phyloP scores from a whole-genome alignment of 2,797 vertebrate species.

The Ispidina lecontei region DNA sequence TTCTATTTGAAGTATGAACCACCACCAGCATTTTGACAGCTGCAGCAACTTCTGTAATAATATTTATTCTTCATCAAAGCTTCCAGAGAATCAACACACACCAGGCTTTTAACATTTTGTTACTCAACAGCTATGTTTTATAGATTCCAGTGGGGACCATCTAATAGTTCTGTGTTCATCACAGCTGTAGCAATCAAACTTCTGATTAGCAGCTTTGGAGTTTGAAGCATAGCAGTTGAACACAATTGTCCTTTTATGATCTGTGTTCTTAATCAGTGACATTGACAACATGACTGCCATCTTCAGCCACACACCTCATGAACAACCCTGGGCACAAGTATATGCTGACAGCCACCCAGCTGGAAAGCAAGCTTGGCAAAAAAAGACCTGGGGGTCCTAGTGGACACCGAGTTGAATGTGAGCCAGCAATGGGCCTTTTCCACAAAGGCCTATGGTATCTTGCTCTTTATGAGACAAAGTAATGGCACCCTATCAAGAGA shows the following conservation, averaged over 20 bases:
- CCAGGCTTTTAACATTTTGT: neutral
- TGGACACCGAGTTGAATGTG: neutral
- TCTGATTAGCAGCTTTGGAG: neutral
- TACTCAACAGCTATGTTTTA: neutral
- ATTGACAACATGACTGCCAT: neutral
- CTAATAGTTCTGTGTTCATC: neutral
- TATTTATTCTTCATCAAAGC: conserved; percentile 30
- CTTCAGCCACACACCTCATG: neutral
- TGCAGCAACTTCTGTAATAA: conserved; percentile 25
- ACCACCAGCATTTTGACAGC: conserved; percentile 22
- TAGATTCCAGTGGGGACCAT: neutral
- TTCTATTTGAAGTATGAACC: conserved; percentile 32
- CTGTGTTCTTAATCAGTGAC: neutral
- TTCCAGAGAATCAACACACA: neutral
- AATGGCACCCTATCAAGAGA: neutral
- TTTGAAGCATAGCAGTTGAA: neutral
- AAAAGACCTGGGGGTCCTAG: neutral
- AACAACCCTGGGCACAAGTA: neutral
- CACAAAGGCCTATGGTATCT: neutral
- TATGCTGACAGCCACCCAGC: neutral
- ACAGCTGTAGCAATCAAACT: neutral
- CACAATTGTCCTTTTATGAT: neutral
- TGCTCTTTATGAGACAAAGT: neutral
- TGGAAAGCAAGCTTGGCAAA: neutral
- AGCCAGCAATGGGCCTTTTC: neutral